Evolutionary conservation across 2,113 vertebrate species (phyloP), one percentile per base, ranked within the genome.

Genomic region (Embiotoca jacksoni): DNA sequence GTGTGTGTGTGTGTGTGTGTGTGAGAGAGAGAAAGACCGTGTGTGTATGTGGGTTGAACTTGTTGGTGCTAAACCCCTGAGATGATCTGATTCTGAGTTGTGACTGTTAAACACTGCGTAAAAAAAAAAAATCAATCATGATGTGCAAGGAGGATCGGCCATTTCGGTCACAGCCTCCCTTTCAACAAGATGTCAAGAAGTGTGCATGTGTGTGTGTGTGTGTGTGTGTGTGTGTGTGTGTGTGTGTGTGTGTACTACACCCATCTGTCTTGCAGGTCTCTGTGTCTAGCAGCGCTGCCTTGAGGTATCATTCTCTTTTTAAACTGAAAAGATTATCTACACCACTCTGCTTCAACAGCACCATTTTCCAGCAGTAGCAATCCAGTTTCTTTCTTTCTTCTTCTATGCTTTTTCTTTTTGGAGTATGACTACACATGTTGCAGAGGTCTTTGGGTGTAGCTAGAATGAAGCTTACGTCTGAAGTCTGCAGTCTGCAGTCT

Each of bases 51-150:
- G 49, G 39, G 72, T 59, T 59, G n/a, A 77, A 52, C 50, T 60
- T 75, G 70, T 52, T 74, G 62, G 59, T 61, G 74, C 64, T 72
- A 31, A 58, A 72, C 58, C 55, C 76, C 47, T 7, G 58, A 49
- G 69, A 59, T 11, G 44, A 67, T 60, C 63, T 69, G 57, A 82
- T 80, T 47, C 52, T 63, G 68, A 69, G 55, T 13, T 68, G 72
- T 54, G 56, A 82, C 61, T 78, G 58, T 87, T 64, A 41, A 70
- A 83, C 66, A 56, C 53, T 47, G 65, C 65, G 59, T 78, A n/a
- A 52, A 72, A 83, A 80, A 80, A 67, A 66, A 76, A 72, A 91
- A 92, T 83, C 63, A 74, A 85, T 90, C n/a, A 56, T 16, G 67
- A 82, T 86, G 88, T 82, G 76, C 56, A 46, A 30, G 58, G 53